Evolutionary conservation across 2,888 invertebrate genomes (phyloP), one percentile per base, ranked within the genome.

Genomic region (Lypha dubia): DNA sequence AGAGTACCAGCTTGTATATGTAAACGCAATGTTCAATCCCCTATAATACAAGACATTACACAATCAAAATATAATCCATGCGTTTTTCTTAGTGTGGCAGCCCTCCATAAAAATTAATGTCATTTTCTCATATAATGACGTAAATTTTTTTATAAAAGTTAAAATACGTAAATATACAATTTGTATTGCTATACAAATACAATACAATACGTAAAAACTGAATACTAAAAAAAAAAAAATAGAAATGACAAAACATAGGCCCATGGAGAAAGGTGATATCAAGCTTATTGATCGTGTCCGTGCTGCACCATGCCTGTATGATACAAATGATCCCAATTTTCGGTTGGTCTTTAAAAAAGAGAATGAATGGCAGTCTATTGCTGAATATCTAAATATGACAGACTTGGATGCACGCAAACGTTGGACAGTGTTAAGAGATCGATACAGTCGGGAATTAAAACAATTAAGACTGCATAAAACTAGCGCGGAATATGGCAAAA

Each of bases 351-450:
- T 90, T 73, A 88, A 89, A 56, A 92, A 92, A 85, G 89, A 91
- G 35, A 88, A 91, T 83, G 89, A 90, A 71, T 93, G 93, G 93
- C 88, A 88, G 11, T 89, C 88, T 85, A 89, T 93, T 11, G 90
- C 91, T 1, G 84, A 88, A n/a, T 79, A 86, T 41, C 74, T 91
- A 6, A 88, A 88, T 5, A 89, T 90, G 86, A 84, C 88, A 17
- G 88, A 88, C 2, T 86, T 87, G 32, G 91, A 91, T 35, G 89
- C 89, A 32, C 88, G 90, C 13, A 88, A 91, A n/a, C 88, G 92
- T 3, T 93, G 93, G 92, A 92, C 91, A 0, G 91, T 90, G 3
- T 84, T 93, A 9, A 88, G 93, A 2, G 93, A 93, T 85, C 90
- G 92, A 9, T 93, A 92, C 83, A 91, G 91, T 0, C 89, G 92